These are phyloP conservation scores for Neoascia interrupta DNA, from an alignment of 2,888 invertebrate species.

Conservation along the genomic window DNA sequence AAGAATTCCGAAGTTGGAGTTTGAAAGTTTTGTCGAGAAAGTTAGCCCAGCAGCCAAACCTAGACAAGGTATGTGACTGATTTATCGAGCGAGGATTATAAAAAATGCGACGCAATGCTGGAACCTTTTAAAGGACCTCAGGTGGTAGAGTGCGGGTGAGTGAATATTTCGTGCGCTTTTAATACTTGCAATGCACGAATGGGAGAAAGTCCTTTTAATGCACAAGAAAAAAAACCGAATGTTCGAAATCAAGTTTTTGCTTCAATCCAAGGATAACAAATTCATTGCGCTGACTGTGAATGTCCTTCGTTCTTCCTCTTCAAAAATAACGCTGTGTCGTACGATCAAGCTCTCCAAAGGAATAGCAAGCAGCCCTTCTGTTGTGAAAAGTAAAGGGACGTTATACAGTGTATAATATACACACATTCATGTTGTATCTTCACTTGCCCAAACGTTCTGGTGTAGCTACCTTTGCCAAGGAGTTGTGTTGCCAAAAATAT, in stretches of 20 bases:
- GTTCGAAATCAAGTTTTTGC: neutral
- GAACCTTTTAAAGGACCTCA: conserved; percentile 11
- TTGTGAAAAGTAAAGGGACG: neutral
- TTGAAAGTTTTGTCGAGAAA: conserved; percentile 24
- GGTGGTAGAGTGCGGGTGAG: neutral
- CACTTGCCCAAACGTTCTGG: conserved; percentile 29
- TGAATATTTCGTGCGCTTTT: neutral
- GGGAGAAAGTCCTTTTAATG: neutral
- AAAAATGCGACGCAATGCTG: neutral
- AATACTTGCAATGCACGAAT: too few relatives aligned
- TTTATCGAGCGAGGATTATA: conserved; percentile 27
- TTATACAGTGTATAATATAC: too few relatives aligned
- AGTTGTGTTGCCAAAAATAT: conserved; percentile 26
- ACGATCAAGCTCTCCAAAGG: conserved; percentile 7
- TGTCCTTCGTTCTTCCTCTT: conserved; percentile 14
- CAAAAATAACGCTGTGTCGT: neutral
- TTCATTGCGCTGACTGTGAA: conserved; percentile 16
- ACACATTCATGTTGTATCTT: too few relatives aligned
- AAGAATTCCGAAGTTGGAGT: conserved; percentile 17
- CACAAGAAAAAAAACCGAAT: conserved; percentile 2
- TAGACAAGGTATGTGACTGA: conserved; percentile 46
- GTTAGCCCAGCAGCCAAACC: too few relatives aligned
- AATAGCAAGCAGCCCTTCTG: neutral
- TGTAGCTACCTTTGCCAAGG: conserved; percentile 40
- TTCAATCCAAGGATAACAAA: conserved; percentile 5